Evolutionary conservation across 2,888 invertebrate species (phyloP).

Genomic region (Cataglyphis cursor): DNA sequence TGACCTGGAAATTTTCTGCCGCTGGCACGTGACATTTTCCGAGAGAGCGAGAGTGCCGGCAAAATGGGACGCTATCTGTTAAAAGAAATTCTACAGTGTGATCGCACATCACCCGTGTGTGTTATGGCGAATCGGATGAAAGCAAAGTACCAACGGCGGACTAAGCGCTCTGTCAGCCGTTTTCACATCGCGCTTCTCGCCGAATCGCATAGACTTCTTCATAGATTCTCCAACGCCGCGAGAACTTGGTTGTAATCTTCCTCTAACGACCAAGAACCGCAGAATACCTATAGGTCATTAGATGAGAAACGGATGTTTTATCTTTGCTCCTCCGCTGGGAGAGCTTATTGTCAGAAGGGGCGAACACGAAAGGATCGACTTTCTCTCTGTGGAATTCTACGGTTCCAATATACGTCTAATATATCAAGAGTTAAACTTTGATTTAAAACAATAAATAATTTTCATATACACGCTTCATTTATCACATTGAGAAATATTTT

Average conservation of each 20-base stretch:
- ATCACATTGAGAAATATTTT: background rate
- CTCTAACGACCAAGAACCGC: slow-evolving; percentile 63
- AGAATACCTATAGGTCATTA: slow-evolving; percentile 66
- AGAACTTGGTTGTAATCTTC: slow-evolving; percentile 57
- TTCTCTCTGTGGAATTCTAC: background rate
- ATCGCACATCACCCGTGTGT: slow-evolving; percentile 25
- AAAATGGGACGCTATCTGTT: slow-evolving; percentile 27
- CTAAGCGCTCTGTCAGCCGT: slow-evolving; percentile 54
- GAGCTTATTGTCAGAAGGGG: slow-evolving; percentile 4
- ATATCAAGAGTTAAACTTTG: slow-evolving; percentile 2
- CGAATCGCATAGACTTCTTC: slow-evolving; percentile 14
- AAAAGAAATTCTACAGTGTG: slow-evolving; percentile 42
- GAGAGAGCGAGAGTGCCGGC: slow-evolving; percentile 6
- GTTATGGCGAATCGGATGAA: slow-evolving; percentile 37
- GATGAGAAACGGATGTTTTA: slow-evolving; percentile 59
- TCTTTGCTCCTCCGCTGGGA: slow-evolving; percentile 37
- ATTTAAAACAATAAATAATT: background rate
- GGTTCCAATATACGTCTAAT: background rate
- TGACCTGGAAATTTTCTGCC: slow-evolving; percentile 21
- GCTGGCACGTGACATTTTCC: slow-evolving; percentile 41
- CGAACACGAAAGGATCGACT: background rate
- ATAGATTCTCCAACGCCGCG: background rate
- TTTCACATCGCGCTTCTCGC: slow-evolving; percentile 20
- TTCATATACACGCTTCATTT: background rate
- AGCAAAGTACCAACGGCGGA: slow-evolving; percentile 38